Conservation (phyloP, 2,113 vertebrate genomes). For the Sander vitreus region DNA sequence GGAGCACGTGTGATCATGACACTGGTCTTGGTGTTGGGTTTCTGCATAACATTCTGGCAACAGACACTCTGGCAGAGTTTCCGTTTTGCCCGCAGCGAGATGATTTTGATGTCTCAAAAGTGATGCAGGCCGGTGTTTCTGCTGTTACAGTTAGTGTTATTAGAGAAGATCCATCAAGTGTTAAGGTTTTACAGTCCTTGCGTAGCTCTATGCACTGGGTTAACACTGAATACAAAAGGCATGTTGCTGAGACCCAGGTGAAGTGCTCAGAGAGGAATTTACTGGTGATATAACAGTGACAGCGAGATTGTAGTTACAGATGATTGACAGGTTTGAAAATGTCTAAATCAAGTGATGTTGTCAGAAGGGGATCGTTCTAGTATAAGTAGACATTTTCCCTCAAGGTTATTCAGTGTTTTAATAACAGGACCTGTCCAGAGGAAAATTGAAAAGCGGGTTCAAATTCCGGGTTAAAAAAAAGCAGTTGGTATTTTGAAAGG, state of each 20-base stretch:
- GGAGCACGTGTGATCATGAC: conserved; percentile 8
- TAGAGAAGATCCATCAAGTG: conserved; percentile 1
- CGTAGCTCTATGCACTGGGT: neutral
- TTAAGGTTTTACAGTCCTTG: conserved; percentile 9
- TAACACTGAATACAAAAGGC: neutral
- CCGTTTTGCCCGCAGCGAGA: conserved; percentile 5
- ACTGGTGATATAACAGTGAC: neutral
- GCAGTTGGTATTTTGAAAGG: neutral
- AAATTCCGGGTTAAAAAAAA: conserved; percentile 27
- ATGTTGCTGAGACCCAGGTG: neutral
- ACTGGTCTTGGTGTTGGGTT: conserved; percentile 53
- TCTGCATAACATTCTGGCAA: conserved; percentile 36
- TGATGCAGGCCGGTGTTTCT: conserved; percentile 10
- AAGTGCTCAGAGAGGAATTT: neutral
- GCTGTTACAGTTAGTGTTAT: neutral
- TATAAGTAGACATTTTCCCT: neutral
- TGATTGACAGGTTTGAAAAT: conserved; percentile 12
- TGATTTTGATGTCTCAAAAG: conserved; percentile 10
- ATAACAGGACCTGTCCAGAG: conserved; percentile 12
- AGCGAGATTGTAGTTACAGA: neutral
- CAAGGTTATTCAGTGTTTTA: neutral
- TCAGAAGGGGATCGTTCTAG: neutral
- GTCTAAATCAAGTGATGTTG: neutral
- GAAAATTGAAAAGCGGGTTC: neutral
- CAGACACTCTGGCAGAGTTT: conserved; percentile 8